Evolutionary conservation across 2,888 invertebrate genomes (phyloP).

Genomic region (Pandemis cinnamomeana): DNA sequence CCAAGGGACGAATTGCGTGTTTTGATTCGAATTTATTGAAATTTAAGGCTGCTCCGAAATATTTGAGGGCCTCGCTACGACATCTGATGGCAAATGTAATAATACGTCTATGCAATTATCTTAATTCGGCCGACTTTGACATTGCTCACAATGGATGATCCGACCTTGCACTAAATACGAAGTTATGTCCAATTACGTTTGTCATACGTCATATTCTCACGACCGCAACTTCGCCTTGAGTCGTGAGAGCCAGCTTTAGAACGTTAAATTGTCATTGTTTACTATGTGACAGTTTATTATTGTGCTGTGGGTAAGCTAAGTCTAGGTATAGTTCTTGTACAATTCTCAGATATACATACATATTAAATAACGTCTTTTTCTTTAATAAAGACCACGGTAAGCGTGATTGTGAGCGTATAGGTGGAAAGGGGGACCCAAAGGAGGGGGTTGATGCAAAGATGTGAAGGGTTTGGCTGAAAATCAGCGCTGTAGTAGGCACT

Average conservation of each 20-base stretch:
- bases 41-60: too few relatives aligned
- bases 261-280: constrained; percentile 23
- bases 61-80: too few relatives aligned
- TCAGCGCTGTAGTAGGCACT: too few relatives aligned
- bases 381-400: too few relatives aligned
- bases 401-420: too few relatives aligned
- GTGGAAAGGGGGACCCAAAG: neutral
- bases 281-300: constrained; percentile 34
- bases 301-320: neutral
- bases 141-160: constrained; percentile 39
- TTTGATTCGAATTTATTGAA: too few relatives aligned
- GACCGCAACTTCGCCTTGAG: constrained; percentile 35
- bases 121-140: constrained; percentile 35
- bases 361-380: too few relatives aligned
- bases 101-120: neutral
- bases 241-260: constrained; percentile 25
- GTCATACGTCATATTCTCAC: constrained; percentile 73
- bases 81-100: too few relatives aligned
- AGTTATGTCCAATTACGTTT: constrained; percentile 69
- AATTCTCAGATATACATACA: too few relatives aligned
- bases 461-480: too few relatives aligned
- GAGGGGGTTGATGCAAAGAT: too few relatives aligned
- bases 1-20: too few relatives aligned
- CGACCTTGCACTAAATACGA: constrained; percentile 74
- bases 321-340: neutral